These are phyloP conservation scores for Gobio occitaniae DNA, from an alignment of 2,797 vertebrate genomes.

Conservation along the genomic window DNA sequence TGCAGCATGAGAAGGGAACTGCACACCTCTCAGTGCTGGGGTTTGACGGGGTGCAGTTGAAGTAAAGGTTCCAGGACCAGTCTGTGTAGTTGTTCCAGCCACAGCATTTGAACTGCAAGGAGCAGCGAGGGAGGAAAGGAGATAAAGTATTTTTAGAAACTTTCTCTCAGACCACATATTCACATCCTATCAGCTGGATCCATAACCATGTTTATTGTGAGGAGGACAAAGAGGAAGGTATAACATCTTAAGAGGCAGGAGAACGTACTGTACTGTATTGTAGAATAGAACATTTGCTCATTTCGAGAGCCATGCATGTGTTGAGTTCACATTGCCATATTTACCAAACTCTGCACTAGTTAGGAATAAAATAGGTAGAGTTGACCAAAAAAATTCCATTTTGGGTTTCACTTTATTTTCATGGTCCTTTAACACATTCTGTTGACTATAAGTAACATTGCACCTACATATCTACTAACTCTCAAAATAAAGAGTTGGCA, in stretches of 20 bases:
- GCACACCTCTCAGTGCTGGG: conserved; percentile 78
- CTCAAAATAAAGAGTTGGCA: no score
- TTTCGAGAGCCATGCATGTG: background rate
- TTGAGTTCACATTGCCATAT: background rate
- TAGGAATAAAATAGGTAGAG: background rate
- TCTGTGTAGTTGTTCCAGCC: conserved; percentile 82
- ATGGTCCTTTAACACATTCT: no score
- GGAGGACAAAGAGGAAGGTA: background rate
- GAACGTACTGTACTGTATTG: background rate
- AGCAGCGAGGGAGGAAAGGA: background rate
- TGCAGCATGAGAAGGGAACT: conserved; percentile 82
- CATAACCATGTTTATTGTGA: background rate
- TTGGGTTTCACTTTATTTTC: no score
- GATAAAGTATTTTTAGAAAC: conserved; percentile 18
- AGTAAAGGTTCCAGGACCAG: conserved; percentile 84
- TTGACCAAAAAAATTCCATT: background rate
- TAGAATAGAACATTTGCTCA: background rate
- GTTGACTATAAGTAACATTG: no score
- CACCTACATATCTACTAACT: no score
- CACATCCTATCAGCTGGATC: background rate
- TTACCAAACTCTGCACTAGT: background rate
- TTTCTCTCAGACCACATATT: background rate
- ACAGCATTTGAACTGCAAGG: conserved; percentile 78
- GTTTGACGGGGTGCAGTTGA: conserved; percentile 79
- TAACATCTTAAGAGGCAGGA: background rate